Evolutionary conservation across 2,888 invertebrate genomes (phyloP), one percentile per base, ranked within the genome.

Genomic region (Craniophora ligustri): DNA sequence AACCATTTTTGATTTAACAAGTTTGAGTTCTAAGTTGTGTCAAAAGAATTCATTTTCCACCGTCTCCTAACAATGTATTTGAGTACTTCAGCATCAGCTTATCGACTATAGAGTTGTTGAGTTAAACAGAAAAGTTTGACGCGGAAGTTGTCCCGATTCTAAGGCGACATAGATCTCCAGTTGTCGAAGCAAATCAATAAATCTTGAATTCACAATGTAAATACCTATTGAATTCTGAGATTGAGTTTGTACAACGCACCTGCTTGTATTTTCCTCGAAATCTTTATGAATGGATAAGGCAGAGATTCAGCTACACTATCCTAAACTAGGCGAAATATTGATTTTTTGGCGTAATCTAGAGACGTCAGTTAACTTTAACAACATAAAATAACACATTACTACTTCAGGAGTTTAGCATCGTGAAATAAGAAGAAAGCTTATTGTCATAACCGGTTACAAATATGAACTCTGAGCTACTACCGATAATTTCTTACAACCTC

Each of bases 101-200:
- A 41, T 38, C 21, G 50, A 66, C 42, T 66, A 50, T 42, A 23
- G 49, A 66, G 15, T 59, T 41, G 13, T 34, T 18, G 36, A 59
- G 49, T 42, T 48, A 8, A 49, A 42, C 57, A 40, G 58, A 30
- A 60, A 66, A 61, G 60, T 66, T 44, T 10, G 15, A 11, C 11
- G 13, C 36, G 66, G 65, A 59, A 65, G 26, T 15, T 28, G 18
- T 23, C 14, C 13, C 16, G 35, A 19, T 31, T 15, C 19, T 21
- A 48, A 32, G 60, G 8, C 10, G 31, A 18, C 16, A 21, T 44
- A 40, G 15, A 45, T 16, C 28, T 19, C 28, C 11, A 48, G 38
- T 35, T 48, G n/a, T 35, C n/a, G 26, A 26, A 26, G 4, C 5
- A n/a, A 26, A 26, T 26, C 26, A 26, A 26, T 26, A 26, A 2